phyloP scores from a whole-genome alignment of 2,113 vertebrate genomes.

The Puffinus mauretanicus region DNA sequence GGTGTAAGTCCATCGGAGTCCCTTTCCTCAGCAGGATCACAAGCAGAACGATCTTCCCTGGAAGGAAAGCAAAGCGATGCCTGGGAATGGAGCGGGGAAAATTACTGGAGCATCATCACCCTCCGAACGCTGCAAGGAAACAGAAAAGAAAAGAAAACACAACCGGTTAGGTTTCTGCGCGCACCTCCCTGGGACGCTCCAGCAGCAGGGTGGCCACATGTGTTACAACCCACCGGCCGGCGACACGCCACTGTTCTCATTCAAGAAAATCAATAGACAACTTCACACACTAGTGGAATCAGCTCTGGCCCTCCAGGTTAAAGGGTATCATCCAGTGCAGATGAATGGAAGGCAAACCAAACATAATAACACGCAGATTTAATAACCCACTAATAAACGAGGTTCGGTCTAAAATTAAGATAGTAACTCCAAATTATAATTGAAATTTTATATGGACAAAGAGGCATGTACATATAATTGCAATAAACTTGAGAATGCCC shows the following conservation, averaged over 20 bases:
- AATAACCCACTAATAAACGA: constrained; percentile 47
- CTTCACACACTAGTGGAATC: constrained; percentile 72
- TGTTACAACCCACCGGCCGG: constrained; percentile 54
- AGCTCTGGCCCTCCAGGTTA: constrained; percentile 74
- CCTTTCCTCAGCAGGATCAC: constrained; percentile 72
- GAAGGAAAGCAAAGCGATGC: constrained; percentile 69
- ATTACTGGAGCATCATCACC: constrained; percentile 75
- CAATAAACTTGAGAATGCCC: neutral
- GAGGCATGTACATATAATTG: neutral
- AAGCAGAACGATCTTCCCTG: constrained; percentile 71
- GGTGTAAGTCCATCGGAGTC: constrained; percentile 96
- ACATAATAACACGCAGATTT: neutral
- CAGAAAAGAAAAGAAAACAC: constrained; percentile 54
- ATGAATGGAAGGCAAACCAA: constrained; percentile 1
- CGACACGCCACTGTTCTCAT: constrained; percentile 66
- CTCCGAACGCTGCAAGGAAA: constrained; percentile 68
- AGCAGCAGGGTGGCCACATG: constrained; percentile 60
- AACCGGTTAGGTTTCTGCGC: constrained; percentile 47
- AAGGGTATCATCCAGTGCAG: constrained; percentile 25
- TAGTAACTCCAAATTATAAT: neutral
- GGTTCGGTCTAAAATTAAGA: neutral
- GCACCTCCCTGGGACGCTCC: constrained; percentile 20
- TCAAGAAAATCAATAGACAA: constrained; percentile 77
- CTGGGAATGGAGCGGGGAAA: constrained; percentile 49
- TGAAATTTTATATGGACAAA: neutral